Conservation (phyloP, 2,113 vertebrate species). For the Callithrix jacchus region DNA sequence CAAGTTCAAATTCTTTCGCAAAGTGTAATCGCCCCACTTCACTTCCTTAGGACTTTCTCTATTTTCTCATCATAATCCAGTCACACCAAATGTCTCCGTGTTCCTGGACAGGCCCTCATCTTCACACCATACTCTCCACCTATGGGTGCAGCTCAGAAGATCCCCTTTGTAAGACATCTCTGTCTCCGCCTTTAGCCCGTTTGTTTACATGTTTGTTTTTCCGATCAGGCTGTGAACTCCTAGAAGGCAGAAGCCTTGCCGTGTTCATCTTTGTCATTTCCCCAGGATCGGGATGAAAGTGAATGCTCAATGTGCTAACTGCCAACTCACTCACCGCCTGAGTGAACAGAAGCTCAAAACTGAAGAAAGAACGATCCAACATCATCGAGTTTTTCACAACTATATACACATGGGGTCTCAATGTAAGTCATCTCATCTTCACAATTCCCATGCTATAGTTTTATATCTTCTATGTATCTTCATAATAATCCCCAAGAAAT, state of each 20-base stretch:
- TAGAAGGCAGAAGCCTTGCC: neutral
- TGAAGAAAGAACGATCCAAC: neutral
- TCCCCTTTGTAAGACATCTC: neutral
- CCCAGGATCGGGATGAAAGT: neutral
- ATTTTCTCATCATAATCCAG: neutral
- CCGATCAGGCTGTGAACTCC: neutral
- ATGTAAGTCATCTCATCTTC: neutral
- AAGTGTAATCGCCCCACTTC: neutral
- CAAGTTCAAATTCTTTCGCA: neutral
- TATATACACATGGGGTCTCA: neutral
- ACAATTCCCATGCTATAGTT: neutral
- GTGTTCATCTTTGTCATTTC: neutral
- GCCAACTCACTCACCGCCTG: neutral
- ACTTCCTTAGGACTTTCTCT: neutral
- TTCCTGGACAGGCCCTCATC: neutral
- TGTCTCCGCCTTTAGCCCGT: neutral
- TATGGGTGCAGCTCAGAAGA: neutral
- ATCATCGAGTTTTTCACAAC: neutral
- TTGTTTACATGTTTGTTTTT: neutral
- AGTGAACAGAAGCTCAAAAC: neutral
- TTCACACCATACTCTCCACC: neutral
- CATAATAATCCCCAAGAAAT: neutral
- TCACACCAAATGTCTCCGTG: neutral
- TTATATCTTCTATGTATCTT: neutral
- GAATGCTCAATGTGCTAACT: neutral